Conservation (phyloP, 1,140 invertebrate genomes). For the Megathymus violae region DNA sequence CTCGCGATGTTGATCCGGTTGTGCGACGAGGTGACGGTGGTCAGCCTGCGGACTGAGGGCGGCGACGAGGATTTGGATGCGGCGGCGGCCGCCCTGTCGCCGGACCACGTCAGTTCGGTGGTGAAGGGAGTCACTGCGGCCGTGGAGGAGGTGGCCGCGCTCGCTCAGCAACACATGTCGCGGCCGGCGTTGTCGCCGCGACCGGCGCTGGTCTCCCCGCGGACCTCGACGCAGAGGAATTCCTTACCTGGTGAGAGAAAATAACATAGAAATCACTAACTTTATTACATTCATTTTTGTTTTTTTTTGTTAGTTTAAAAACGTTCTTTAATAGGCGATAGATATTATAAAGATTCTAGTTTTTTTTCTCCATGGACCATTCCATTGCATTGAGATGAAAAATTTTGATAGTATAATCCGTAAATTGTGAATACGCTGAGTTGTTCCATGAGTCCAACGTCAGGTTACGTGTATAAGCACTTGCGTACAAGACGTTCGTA, state of each 20-base stretch:
- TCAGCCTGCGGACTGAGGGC: slow-evolving; percentile 88
- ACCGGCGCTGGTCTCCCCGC: slow-evolving; percentile 68
- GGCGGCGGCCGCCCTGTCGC: slow-evolving; percentile 60
- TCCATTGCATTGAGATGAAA: too few species aligned
- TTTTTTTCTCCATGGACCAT: too few species aligned
- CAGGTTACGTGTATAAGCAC: too few species aligned
- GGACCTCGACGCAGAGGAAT: slow-evolving; percentile 80
- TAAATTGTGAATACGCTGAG: too few species aligned
- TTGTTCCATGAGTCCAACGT: too few species aligned
- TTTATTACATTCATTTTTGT: too few species aligned
- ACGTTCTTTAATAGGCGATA: too few species aligned
- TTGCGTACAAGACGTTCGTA: too few species aligned
- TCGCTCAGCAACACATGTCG: slow-evolving; percentile 77
- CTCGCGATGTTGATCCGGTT: slow-evolving; percentile 94
- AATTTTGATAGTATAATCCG: too few species aligned
- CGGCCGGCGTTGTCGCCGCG: slow-evolving; percentile 71
- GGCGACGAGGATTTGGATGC: slow-evolving; percentile 61
- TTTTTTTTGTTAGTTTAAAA: too few species aligned
- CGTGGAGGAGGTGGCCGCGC: slow-evolving; percentile 86
- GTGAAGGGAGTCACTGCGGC: slow-evolving; percentile 91
- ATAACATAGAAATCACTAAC: too few species aligned
- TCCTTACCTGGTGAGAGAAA: slow-evolving; percentile 84
- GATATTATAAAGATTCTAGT: too few species aligned
- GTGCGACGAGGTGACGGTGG: slow-evolving; percentile 90
- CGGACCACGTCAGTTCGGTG: slow-evolving; percentile 90